Evolutionary conservation across 2,113 vertebrate genomes (phyloP).

Genomic region (Rhinolophus sinicus): DNA sequence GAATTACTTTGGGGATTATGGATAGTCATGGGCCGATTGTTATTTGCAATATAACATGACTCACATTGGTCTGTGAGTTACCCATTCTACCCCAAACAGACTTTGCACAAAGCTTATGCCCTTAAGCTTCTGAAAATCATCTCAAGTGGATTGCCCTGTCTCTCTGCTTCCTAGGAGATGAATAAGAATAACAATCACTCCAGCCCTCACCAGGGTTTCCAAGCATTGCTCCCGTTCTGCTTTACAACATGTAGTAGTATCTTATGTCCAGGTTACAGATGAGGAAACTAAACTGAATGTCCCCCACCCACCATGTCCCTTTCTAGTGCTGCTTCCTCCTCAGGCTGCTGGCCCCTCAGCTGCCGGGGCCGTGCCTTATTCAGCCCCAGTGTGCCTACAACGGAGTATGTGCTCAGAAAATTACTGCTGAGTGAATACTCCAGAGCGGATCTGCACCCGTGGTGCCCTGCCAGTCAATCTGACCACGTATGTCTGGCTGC

Average conservation of each 20-base stretch:
- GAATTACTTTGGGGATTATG: conserved; percentile 91
- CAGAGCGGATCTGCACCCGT: neutral
- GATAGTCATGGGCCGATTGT: conserved; percentile 90
- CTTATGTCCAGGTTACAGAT: neutral
- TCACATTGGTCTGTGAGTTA: conserved; percentile 84
- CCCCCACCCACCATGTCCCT: accelerated
- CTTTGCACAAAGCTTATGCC: conserved; percentile 82
- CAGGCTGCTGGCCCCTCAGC: neutral
- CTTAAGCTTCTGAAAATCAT: conserved; percentile 83
- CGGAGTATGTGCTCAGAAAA: neutral
- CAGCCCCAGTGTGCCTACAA: neutral
- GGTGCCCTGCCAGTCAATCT: too few species aligned
- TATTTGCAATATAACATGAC: conserved; percentile 88
- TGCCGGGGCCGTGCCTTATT: neutral
- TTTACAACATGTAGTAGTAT: neutral
- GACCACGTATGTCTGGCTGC: neutral
- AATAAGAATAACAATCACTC: neutral
- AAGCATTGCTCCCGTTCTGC: neutral
- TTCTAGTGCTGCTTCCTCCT: too few species aligned
- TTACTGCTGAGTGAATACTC: too few species aligned
- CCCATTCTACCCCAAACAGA: conserved; percentile 84
- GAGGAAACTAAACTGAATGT: neutral
- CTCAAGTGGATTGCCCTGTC: conserved; percentile 74
- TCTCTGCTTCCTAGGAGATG: conserved; percentile 81
- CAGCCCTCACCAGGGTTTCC: neutral